Evolutionary conservation across 1,140 invertebrate species (phyloP), one percentile per base, ranked within the genome.

Genomic region (Lepidurus arcticus): DNA sequence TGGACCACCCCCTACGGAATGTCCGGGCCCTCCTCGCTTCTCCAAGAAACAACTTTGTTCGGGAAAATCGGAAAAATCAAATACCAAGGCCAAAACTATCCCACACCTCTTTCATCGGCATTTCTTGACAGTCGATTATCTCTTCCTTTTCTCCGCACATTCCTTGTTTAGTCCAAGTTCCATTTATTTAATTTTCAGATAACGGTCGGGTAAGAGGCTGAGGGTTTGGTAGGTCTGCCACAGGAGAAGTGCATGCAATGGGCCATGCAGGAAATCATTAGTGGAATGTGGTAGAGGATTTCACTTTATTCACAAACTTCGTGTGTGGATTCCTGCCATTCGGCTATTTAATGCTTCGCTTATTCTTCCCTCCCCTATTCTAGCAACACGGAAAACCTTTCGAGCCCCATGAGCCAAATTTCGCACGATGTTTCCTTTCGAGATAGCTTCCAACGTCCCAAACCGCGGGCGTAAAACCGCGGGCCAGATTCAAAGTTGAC

Each of bases 71-170:
- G 53, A 65, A 65, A 65, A 65, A 65, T 65, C 53, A 21, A 13
- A 65, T 65, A n/a, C 53, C 53, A 16, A 65, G 16, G 21, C 53
- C 53, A 13, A 7, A 65, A 65, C 53, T 65, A 65, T 65, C 53
- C 53, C 53, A 65, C 53, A 65, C 53, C 53, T 65, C 45, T 1
- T 34, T 34, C 34, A 65, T 13, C 53, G 16, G 16, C 53, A 65
- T 65, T 65, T 65, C 53, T 65, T 65, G 53, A 65, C 53, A 65
- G 53, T 65, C 53, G 21, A 65, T 65, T 65, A 65, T 65, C 53
- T 65, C 53, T 65, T 65, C 53, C 34, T 65, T 65, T 65, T 65
- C 53, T 21, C 53, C 13, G 13, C 16, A 21, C 53, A 65, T 65
- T n/a, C 53, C 53, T 65, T 65, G 53, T 13, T 65, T n/a, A 13